Percentiles rank a stretch among this genome's conserved stretches.
Conservation (phyloP, 2,888 invertebrate genomes). For the Blomia tropicalis region DNA sequence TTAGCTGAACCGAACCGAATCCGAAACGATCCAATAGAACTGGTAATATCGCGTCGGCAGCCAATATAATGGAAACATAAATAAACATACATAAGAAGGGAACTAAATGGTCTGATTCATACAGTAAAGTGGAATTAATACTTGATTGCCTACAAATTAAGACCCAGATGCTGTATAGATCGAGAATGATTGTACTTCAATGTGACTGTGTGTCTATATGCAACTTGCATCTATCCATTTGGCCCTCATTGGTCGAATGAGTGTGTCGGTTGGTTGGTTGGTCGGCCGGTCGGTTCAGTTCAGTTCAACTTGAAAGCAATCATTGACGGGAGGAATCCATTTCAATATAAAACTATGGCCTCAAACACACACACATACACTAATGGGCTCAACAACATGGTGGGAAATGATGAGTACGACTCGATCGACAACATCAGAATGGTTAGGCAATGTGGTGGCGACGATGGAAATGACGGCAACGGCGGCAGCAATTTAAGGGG, state of each 20-base stretch:
- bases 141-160: conserved; percentile 11
- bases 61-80: neutral
- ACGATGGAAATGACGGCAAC: too few species aligned
- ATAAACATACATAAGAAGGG: neutral
- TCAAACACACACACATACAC: neutral
- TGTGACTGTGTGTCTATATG: neutral
- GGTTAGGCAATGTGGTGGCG: too few species aligned
- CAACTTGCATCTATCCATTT: too few species aligned
- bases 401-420: too few species aligned
- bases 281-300: neutral
- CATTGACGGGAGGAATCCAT: conserved; percentile 7
- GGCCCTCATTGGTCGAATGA: neutral
- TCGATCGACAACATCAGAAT: too few species aligned
- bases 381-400: neutral
- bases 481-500: too few species aligned
- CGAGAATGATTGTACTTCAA: neutral
- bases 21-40: neutral
- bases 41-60: too few species aligned
- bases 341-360: neutral
- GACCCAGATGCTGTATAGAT: conserved; percentile 6
- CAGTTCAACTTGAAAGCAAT: neutral
- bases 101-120: neutral
- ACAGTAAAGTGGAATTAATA: conserved; percentile 13
- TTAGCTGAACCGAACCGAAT: neutral
- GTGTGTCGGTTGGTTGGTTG: too few species aligned